Evolutionary conservation across 2,888 invertebrate genomes (phyloP), one percentile per base, ranked within the genome.

Genomic region (Platynereis dumerilii): DNA sequence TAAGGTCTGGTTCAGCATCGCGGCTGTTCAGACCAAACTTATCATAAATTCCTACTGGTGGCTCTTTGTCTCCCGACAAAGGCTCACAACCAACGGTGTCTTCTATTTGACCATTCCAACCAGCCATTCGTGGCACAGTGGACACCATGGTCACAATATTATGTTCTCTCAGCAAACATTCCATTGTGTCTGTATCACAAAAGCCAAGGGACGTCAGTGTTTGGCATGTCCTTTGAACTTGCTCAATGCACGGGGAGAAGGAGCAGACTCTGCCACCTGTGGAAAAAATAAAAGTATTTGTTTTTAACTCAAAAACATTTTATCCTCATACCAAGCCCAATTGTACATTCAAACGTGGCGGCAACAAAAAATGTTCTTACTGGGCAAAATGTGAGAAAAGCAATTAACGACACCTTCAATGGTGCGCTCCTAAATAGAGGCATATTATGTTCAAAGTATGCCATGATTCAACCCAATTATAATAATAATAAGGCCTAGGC

Each of bases 221-320:
- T 45, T 87, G 83, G 81, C 92, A 94, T 10, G 93, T 94, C 69
- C 91, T 89, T 85, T 97, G 96, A 0, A 97, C 96, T 88, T 99
- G 99, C 85, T 99, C 99, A 73, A 99, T 96, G 85, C 99, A 99
- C 0, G 99, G 99, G 0, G 98, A 98, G 86, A 99, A 99, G 0
- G 96, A 96, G 83, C 97, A 96, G 72, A 99, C 89, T 75, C 96
- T 88, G 2, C 98, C 97, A 75, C 97, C 96, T 90, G 86, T 24
- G 45, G 29, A 22, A 22, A 54, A 54, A n/a, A n/a, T n/a, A n/a
- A 60, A 39, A 64, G 63, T 22, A 17, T 3, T 52, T 22, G 52
- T 10, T 52, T n/a, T n/a, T n/a, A n/a, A n/a, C 7, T 42, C 42
- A 42, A 42, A 42, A 42, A 12, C 42, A 12, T 17, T 17, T 42